Conservation (phyloP, 2,888 invertebrate species). For the Coecobrya sp. region DNA sequence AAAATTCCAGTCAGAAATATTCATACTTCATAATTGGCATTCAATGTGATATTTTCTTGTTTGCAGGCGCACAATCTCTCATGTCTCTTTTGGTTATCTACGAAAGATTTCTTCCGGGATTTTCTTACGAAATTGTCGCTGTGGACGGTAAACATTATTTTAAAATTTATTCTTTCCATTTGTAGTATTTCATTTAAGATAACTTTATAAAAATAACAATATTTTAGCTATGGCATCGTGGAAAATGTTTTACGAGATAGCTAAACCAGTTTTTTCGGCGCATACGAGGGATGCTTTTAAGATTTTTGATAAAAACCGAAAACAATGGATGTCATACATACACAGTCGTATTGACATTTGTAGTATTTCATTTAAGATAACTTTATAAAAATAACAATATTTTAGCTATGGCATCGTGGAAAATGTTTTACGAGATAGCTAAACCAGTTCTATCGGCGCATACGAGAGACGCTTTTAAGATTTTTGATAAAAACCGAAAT, state of each 20-base stretch:
- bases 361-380: too few relatives aligned
- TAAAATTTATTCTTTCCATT: too few relatives aligned
- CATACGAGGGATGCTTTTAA: slow-evolving; percentile 22
- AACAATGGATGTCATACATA: slow-evolving; percentile 20
- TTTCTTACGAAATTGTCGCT: slow-evolving; percentile 62
- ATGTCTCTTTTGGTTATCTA: slow-evolving; percentile 12
- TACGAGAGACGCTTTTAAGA: slow-evolving; percentile 35
- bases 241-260: not conserved
- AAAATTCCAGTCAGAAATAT: not conserved
- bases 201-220: too few relatives aligned
- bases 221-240: slow-evolving; percentile 18
- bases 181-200: too few relatives aligned
- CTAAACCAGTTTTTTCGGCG: slow-evolving; percentile 25
- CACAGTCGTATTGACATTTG: slow-evolving; percentile 16
- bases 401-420: slow-evolving; percentile 27
- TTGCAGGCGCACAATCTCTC: too few relatives aligned
- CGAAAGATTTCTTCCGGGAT: slow-evolving; percentile 68
- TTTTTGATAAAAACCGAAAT: slow-evolving; percentile 55
- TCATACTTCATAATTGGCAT: not conserved
- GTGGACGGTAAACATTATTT: not conserved
- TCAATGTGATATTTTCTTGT: too few relatives aligned
- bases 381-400: too few relatives aligned
- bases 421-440: not conserved
- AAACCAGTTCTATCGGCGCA: slow-evolving; percentile 24
- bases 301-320: slow-evolving; percentile 51